Percentiles rank a stretch among this genome's conserved stretches.
These are phyloP conservation scores for Teleiodes luculella DNA, from an alignment of 2,888 invertebrate species.

Conservation along the genomic window DNA sequence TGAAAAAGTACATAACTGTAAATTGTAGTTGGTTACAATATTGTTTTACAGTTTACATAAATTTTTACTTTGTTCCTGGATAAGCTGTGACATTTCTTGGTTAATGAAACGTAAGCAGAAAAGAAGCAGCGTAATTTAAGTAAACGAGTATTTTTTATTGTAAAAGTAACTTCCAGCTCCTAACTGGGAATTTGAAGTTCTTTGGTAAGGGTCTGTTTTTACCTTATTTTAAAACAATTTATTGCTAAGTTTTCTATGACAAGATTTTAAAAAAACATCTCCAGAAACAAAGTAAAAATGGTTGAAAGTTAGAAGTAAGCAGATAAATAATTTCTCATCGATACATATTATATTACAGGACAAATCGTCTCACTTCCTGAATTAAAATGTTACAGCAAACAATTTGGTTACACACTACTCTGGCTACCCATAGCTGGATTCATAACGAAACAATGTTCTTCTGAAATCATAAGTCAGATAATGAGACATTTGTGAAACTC, in stretches of 20 bases:
- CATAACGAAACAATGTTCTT: not conserved
- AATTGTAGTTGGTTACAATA: constrained; percentile 74
- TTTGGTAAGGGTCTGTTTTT: no score
- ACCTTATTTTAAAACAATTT: no score
- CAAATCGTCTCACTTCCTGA: constrained; percentile 52
- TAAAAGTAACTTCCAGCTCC: not conserved
- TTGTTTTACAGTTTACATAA: constrained; percentile 63
- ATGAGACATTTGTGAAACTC: constrained; percentile 52
- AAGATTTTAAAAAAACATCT: not conserved
- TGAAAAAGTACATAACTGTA: constrained; percentile 79
- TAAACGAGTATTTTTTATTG: not conserved
- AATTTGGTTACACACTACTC: constrained; percentile 1
- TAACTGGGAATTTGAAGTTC: no score
- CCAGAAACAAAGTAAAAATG: constrained; percentile 59
- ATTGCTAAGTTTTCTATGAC: no score
- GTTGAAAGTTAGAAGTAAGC: constrained; percentile 64
- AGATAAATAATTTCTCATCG: constrained; percentile 66
- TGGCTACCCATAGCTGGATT: not conserved
- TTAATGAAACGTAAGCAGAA: not conserved
- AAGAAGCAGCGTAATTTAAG: no score
- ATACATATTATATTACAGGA: constrained; percentile 57
- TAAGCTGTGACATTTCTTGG: constrained; percentile 13
- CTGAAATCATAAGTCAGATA: constrained; percentile 36
- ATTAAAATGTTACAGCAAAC: constrained; percentile 12
- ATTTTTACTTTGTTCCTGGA: constrained; percentile 57